Conservation (phyloP, 1,140 invertebrate genomes). For the Dendroctonus ponderosae region DNA sequence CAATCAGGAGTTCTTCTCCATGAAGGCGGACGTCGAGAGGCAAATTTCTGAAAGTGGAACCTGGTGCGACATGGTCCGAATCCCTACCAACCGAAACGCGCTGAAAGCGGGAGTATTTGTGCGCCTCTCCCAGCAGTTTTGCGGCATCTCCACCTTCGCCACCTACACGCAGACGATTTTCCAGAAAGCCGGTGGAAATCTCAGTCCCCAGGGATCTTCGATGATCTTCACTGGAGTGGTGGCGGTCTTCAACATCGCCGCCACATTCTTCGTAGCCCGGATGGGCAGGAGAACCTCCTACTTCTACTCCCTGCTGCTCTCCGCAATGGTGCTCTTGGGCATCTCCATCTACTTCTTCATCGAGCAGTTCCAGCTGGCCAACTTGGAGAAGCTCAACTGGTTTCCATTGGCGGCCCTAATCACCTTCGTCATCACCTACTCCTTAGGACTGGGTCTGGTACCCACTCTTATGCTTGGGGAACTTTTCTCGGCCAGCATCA, state of each 20-base stretch:
- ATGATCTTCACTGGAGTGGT: constrained; percentile 58
- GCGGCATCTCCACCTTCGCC: constrained; percentile 62
- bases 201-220: constrained; percentile 62
- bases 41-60: constrained; percentile 38
- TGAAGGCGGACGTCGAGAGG: constrained; percentile 32
- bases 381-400: constrained; percentile 42
- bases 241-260: constrained; percentile 56
- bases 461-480: constrained; percentile 11
- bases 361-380: constrained; percentile 30
- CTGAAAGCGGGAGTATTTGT: constrained; percentile 52
- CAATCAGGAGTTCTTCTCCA: constrained; percentile 29
- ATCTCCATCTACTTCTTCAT: constrained; percentile 53
- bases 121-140: constrained; percentile 61
- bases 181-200: constrained; percentile 55
- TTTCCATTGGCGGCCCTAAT: constrained; percentile 41
- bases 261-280: constrained; percentile 42
- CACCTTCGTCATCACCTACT: constrained; percentile 37
- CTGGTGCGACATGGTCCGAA: constrained; percentile 45
- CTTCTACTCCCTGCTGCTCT: constrained; percentile 29
- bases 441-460: constrained; percentile 17
- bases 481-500: constrained; percentile 35
- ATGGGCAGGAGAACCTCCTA: constrained; percentile 33
- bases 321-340: constrained; percentile 41
- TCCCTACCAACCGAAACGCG: constrained; percentile 51
- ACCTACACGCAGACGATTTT: constrained; percentile 63